Conservation (phyloP, 2,797 vertebrate species). For the Merluccius polli region DNA sequence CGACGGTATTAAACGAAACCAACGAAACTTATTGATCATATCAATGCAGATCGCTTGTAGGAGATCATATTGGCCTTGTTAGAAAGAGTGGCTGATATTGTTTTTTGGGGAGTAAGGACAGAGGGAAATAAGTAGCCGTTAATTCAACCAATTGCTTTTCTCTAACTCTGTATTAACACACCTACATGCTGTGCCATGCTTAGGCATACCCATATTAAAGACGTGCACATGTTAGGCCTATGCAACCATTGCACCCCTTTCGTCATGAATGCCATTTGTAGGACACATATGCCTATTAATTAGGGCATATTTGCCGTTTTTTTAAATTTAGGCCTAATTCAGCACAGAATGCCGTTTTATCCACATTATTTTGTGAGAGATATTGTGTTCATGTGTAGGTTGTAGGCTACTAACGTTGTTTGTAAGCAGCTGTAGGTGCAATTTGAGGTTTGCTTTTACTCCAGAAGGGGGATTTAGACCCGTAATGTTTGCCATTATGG, state of each 20-base stretch:
- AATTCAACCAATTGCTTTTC: neutral
- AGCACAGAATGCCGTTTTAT: neutral
- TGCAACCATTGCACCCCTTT: slow-evolving; percentile 46
- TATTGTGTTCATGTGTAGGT: no score
- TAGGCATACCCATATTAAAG: slow-evolving; percentile 62
- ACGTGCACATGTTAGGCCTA: slow-evolving; percentile 58
- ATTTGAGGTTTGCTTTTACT: no score
- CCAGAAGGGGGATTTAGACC: no score
- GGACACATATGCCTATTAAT: slow-evolving; percentile 47
- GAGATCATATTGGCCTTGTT: neutral
- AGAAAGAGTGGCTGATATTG: neutral
- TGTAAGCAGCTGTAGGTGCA: no score
- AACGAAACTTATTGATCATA: no score
- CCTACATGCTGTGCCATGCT: slow-evolving; percentile 36
- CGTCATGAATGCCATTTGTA: slow-evolving; percentile 59
- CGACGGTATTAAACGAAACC: no score
- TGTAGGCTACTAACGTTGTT: no score
- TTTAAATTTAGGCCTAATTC: no score
- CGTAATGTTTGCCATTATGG: no score
- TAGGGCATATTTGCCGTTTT: no score
- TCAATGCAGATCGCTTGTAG: neutral
- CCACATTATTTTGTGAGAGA: neutral
- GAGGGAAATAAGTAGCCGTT: neutral
- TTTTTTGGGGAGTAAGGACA: neutral
- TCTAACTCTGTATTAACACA: neutral